Base-by-base conservation (phyloP, 1,140 invertebrate species). In the Battus philenor region DNA sequence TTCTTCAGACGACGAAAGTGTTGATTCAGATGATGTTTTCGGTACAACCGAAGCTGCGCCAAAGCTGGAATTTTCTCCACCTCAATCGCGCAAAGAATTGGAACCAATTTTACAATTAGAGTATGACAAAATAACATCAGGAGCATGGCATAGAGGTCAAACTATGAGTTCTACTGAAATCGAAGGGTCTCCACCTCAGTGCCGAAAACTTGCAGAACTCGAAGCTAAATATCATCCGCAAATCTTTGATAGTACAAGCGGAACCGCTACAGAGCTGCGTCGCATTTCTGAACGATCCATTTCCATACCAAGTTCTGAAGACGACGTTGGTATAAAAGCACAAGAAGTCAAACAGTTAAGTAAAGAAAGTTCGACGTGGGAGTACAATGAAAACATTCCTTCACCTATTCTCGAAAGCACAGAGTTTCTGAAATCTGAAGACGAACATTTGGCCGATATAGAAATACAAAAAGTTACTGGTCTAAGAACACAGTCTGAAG, bases 81-180 rank as follows among this genome's bases (percentile, higher is more conserved):
- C 90, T 11, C 90, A 92, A 50, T 91, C 90, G 13, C 82, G 90
- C 20, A 92, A 91, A 81, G 90, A 92, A 65, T 88, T 92, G 50
- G 90, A 92, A 65, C 90, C 90, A 1, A 92, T 92, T 41, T 64
- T 92, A 11, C 90, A 91, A 56, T 87, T 89, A 13, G 90, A 92
- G 60, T 91, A 90, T 38, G 90, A 90, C 63, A 88, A 90, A 54
- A 90, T 91, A 22, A 89, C 89, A 2, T 89, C 88, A 1, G 89
- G 88, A 0, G 88, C 88, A 16, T 90, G 89, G 89, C 90, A 91
- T 57, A 76, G 90, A 45, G 90, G 90, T 7, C 90, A 91, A 68
- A 91, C 90, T 2, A 92, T 92, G 90, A 91, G 90, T 45, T 92
- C 90, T 0, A 92, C 90, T 2, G 90, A 92, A 83, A 91, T 92